Evolutionary conservation across 2,797 vertebrate species (phyloP), one percentile per base, ranked within the genome.

Genomic region (Rhabdophis nuchalis): DNA sequence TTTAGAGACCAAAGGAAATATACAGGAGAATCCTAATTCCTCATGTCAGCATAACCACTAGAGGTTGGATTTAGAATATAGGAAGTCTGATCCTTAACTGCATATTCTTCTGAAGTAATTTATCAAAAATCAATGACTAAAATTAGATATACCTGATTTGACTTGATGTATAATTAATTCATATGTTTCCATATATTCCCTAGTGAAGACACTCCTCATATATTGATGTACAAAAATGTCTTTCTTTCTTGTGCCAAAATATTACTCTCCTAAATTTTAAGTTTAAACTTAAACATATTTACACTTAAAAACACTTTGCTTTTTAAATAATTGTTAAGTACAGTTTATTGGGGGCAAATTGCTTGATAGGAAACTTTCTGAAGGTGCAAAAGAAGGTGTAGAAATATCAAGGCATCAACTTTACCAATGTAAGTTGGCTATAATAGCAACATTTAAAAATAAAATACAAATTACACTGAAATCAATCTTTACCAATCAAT

Each of bases 81-180:
- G 85, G 41, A 36, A 0, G 68, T 2, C 68, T 46, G 92, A 87
- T 89, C 56, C 13, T 3, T 36, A 57, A 82, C 7, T 86, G 46
- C n/a, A 32, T 85, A 86, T 85, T 85, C 29, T 90, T 85, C n/a
- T 88, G 50, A 88, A 46, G 25, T 57, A 64, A 23, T 32, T 88
- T 32, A 60, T 41, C 36, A 46, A 52, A 91, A 29, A 32, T 85
- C 23, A 95, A 86, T 52, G 92, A 32, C 87, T 89, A 90, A 90
- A 54, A 93, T 68, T 85, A 87, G 32, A n/a, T 1, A 0, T 54
- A 41, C 1, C 27, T 36, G 41, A 86, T 61, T 27, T 92, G n/a
- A 92, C 29, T 77, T 85, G 57, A 46, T 23, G 13, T 57, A 85
- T 14, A n/a, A 92, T 46, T 91, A 32, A 82, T 60, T 87, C 53